Evolutionary conservation across 2,113 vertebrate species (phyloP).

Genomic region (Sylvia atricapilla): DNA sequence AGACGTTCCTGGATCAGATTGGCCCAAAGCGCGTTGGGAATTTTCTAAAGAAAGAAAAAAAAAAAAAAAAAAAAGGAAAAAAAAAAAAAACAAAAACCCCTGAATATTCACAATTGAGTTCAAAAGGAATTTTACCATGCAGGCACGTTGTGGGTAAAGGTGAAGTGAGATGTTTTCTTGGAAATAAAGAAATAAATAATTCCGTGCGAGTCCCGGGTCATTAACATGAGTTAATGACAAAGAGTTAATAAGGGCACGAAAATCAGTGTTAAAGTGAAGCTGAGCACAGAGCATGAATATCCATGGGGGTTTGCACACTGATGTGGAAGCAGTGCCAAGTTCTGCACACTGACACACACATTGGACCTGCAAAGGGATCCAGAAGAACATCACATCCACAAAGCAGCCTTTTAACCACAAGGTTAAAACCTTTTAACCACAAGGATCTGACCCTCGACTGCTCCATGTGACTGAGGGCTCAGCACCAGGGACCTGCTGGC

Average conservation of each 20-base stretch:
- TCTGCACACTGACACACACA: not conserved
- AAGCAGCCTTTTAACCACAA: not conserved
- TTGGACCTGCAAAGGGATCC: not conserved
- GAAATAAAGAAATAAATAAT: conserved; percentile 23
- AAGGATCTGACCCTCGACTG: not conserved
- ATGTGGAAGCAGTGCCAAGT: not conserved
- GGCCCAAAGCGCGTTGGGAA: conserved; percentile 74
- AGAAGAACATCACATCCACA: not conserved
- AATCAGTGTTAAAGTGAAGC: not conserved
- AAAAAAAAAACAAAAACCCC: not conserved
- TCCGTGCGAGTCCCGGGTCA: not conserved
- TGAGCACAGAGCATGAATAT: not conserved
- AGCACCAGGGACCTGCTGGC: not conserved
- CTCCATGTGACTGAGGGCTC: accelerated
- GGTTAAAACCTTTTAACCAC: not conserved
- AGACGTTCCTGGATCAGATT: conserved; percentile 79
- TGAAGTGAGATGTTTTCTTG: conserved; percentile 33
- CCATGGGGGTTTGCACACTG: not conserved
- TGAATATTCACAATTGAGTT: conserved; percentile 25
- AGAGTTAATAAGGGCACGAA: conserved; percentile 21
- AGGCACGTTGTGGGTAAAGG: conserved; percentile 36
- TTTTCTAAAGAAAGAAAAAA: conserved; percentile 67
- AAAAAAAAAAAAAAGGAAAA: not conserved
- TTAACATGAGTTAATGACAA: not conserved
- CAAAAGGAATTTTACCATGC: conserved; percentile 23